Evolutionary conservation across 2,888 invertebrate species (phyloP), one percentile per base, ranked within the genome.

Genomic region (Nemotelus nigrinus): DNA sequence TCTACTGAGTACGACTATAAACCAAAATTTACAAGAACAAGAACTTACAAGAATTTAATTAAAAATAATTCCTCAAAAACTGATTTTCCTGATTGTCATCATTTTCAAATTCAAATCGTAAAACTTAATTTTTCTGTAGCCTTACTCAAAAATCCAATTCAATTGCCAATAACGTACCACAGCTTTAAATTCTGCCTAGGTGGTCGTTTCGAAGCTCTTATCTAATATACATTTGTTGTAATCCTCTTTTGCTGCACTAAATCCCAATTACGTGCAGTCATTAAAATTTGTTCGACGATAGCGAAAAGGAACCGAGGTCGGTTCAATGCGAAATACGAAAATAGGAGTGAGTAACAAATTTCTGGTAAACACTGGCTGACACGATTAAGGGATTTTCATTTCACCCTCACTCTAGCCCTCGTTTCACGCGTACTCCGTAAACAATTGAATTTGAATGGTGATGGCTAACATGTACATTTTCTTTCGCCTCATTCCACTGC

Each of bases 221-320:
- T 60, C 63, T 74, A 41, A 47, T 41, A 58, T 60, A 74, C 47
- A 74, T 76, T 63, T 53, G 53, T 64, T 76, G 64, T 76, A 76
- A 76, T 65, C 65, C 76, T 63, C 76, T 63, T 41, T 55, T 43
- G 55, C 45, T 76, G 55, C 64, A 57, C 76, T 76, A 53, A 76
- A 76, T 76, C 76, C 76, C 65, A 76, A 76, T 76, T 76, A 76
- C 76, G 76, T 76, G 76, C 76, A 76, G 55, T 76, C 65, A 55
- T 65, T 65, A 76, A 64, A 65, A 74, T 63, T 63, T 50, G 43
- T 74, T 41, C 60, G 44, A 72, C n/a, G 41, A 45, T 25, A 41
- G 25, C 67, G 6, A 39, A 67, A 67, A 67, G 50, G 25, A 67
- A 3, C 50, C 25, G n/a, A 48, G 67, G 50, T 67, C 48, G 48